Conservation (phyloP, 2,888 invertebrate genomes). For the Euphydryas editha region DNA sequence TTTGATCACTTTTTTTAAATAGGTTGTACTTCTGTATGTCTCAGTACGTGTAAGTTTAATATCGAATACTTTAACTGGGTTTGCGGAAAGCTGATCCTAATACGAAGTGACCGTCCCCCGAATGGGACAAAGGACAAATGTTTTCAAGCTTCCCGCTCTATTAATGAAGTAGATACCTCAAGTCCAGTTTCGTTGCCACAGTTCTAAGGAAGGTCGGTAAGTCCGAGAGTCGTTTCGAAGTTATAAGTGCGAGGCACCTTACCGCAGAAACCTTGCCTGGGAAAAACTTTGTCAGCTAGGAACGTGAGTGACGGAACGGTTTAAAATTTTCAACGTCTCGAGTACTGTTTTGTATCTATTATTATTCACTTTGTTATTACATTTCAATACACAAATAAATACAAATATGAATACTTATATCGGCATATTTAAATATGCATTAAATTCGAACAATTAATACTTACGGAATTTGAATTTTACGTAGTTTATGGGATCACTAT, state of each 20-base stretch:
- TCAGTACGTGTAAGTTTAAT: not conserved
- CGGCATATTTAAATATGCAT: no score
- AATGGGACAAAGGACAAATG: conserved; percentile 38
- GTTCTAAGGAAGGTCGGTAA: conserved; percentile 49
- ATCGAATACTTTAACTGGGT: conserved; percentile 7
- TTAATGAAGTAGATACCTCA: conserved; percentile 44
- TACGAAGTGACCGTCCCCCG: conserved; percentile 23
- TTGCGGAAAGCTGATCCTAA: conserved; percentile 26
- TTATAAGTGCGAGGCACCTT: conserved; percentile 49
- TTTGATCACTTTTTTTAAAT: not conserved
- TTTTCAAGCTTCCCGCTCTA: conserved; percentile 40
- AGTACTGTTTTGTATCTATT: not conserved
- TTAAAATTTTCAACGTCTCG: conserved; percentile 43
- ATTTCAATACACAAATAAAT: no score
- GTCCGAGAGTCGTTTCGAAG: conserved; percentile 58
- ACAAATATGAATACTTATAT: not conserved
- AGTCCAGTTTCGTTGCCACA: conserved; percentile 49
- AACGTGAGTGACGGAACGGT: conserved; percentile 48
- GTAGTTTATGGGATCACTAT: no score
- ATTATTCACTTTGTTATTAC: not conserved
- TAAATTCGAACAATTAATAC: no score
- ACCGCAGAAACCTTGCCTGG: conserved; percentile 48
- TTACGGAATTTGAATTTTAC: no score
- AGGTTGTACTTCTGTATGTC: not conserved
- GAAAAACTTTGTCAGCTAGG: conserved; percentile 51